Conservation (phyloP, 2,113 vertebrate genomes). For the Grammomys surdaster region DNA sequence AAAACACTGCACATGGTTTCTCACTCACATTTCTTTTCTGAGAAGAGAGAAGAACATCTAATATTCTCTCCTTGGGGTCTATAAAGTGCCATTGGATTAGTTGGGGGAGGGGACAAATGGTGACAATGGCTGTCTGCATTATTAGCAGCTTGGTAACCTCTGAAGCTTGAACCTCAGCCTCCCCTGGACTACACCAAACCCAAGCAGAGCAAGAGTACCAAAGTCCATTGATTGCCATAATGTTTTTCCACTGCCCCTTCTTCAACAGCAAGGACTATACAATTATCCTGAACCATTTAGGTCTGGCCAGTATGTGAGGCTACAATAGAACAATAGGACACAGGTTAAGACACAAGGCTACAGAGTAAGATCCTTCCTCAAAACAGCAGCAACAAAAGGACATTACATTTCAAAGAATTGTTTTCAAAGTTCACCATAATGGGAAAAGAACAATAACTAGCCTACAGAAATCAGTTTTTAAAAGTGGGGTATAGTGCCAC, state of each 20-base stretch:
- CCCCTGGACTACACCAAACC: not conserved
- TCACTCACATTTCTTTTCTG: not conserved
- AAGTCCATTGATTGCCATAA: not conserved
- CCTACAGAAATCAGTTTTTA: not conserved
- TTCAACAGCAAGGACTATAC: not conserved
- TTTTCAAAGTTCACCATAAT: not conserved
- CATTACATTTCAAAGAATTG: not conserved
- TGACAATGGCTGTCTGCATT: not conserved
- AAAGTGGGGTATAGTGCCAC: not conserved
- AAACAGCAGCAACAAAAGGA: not conserved
- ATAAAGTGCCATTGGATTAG: not conserved
- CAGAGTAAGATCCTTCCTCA: not conserved
- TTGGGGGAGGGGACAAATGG: no score
- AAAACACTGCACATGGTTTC: not conserved
- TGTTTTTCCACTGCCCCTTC: not conserved
- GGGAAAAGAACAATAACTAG: not conserved
- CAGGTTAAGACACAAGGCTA: not conserved
- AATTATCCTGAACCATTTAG: not conserved
- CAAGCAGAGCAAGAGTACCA: not conserved
- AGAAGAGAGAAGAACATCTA: not conserved
- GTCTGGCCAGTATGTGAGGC: not conserved
- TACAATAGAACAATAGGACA: not conserved
- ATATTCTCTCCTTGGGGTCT: not conserved
- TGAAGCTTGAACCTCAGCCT: not conserved
- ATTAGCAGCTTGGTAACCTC: not conserved